These are phyloP conservation scores for Ammodytes marinus DNA, from an alignment of 2,113 vertebrate species.

Conservation along the genomic window DNA sequence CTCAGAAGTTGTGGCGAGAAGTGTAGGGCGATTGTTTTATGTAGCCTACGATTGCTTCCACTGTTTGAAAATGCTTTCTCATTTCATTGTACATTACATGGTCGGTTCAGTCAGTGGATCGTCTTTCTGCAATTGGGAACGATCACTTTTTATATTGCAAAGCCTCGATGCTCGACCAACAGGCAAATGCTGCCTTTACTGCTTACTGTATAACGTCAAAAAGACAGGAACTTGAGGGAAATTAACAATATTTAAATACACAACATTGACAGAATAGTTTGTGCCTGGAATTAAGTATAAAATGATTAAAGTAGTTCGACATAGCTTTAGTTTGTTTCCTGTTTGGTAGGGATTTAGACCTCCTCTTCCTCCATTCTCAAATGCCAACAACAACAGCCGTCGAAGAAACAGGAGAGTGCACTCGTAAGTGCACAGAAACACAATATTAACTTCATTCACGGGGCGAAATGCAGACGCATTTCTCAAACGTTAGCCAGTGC, in stretches of 20 bases:
- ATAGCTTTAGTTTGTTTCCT: conserved; percentile 81
- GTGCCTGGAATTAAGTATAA: background rate
- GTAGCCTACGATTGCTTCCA: no score
- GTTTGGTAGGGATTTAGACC: conserved; percentile 85
- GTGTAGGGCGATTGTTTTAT: no score
- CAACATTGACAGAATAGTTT: background rate
- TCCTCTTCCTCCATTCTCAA: conserved; percentile 87
- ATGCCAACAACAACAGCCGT: conserved; percentile 88
- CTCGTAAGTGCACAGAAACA: conserved; percentile 80
- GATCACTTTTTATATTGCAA: conserved; percentile 5
- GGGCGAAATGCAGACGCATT: conserved; percentile 17
- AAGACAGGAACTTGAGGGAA: background rate
- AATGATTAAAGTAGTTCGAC: conserved; percentile 60
- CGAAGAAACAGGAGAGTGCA: conserved; percentile 79
- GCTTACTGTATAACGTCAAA: background rate
- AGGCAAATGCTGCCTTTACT: conserved; percentile 1
- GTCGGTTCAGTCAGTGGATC: background rate
- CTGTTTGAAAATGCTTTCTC: background rate
- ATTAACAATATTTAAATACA: background rate
- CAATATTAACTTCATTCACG: conserved; percentile 27
- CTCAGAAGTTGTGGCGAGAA: background rate
- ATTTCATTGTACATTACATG: background rate
- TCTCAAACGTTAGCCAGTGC: background rate
- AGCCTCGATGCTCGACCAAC: background rate
- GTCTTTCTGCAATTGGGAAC: conserved; percentile 9